Conservation (phyloP, 2,113 vertebrate genomes). For the Oryzias curvinotus region DNA sequence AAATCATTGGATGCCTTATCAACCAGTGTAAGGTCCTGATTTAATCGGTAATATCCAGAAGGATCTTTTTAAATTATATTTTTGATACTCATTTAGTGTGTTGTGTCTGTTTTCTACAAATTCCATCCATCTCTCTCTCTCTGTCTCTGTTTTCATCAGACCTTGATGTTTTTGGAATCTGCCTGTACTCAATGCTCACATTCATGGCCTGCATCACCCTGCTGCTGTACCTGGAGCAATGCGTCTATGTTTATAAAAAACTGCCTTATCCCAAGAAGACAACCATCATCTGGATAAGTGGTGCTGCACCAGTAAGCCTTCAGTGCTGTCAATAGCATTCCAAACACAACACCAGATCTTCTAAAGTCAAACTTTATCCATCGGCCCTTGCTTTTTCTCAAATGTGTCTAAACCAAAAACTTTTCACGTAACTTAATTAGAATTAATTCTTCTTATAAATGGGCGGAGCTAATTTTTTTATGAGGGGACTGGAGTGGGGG, state of each 20-base stretch:
- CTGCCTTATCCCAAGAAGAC: conserved; percentile 80
- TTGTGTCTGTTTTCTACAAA: neutral
- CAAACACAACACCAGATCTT: too few relatives aligned
- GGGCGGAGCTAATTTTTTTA: too few relatives aligned
- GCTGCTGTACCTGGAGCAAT: conserved; percentile 84
- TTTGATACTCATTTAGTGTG: neutral
- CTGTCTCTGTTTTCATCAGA: conserved; percentile 59
- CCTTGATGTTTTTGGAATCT: conserved; percentile 76
- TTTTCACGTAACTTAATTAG: too few relatives aligned
- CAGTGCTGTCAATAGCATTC: too few relatives aligned
- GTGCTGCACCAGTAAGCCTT: conserved; percentile 84
- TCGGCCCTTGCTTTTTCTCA: too few relatives aligned
- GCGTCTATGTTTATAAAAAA: conserved; percentile 81
- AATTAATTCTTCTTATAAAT: too few relatives aligned
- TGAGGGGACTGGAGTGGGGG: too few relatives aligned
- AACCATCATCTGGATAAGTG: conserved; percentile 84
- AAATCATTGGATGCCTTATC: conserved; percentile 33
- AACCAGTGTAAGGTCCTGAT: neutral
- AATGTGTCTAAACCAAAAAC: too few relatives aligned
- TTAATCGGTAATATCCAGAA: too few relatives aligned
- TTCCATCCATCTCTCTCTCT: neutral
- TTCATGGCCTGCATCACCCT: conserved; percentile 79
- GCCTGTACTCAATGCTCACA: conserved; percentile 81
- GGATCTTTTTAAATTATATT: too few relatives aligned
- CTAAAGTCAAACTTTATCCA: too few relatives aligned